Percentiles rank a stretch among this genome's conserved stretches.
These are phyloP conservation scores for Sebastes cheni DNA, from an alignment of 2,797 vertebrate species.

Conservation along the genomic window DNA sequence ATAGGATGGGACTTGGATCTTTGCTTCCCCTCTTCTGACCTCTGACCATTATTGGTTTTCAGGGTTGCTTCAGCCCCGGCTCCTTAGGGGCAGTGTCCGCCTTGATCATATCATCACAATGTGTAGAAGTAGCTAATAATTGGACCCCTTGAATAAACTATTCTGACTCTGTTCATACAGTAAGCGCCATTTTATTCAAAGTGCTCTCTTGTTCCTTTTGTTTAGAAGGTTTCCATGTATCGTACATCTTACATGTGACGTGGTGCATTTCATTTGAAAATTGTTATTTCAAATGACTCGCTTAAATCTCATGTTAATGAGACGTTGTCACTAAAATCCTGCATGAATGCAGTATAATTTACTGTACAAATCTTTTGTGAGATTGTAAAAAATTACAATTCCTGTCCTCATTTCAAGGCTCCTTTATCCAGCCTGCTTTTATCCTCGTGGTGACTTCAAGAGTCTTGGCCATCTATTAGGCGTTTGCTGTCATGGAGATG, in stretches of 20 bases:
- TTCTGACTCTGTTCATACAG: not conserved
- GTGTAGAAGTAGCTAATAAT: constrained; percentile 45
- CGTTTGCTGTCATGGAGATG: constrained; percentile 78
- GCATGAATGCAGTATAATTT: constrained; percentile 14
- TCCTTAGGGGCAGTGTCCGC: constrained; percentile 79
- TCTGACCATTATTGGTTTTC: constrained; percentile 81
- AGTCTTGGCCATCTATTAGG: constrained; percentile 66
- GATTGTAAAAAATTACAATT: constrained; percentile 20
- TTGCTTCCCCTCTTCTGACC: constrained; percentile 81
- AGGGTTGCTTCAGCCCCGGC: constrained; percentile 73
- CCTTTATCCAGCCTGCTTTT: constrained; percentile 49
- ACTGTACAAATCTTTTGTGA: constrained; percentile 14
- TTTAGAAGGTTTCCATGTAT: not conserved
- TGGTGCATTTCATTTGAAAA: not conserved
- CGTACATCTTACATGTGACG: not conserved
- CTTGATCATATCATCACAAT: constrained; percentile 76
- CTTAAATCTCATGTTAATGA: constrained; percentile 17
- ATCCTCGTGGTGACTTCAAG: constrained; percentile 49
- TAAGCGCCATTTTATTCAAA: constrained; percentile 1
- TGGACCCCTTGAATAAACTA: constrained; percentile 26
- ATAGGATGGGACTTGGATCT: constrained; percentile 85
- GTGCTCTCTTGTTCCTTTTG: not conserved
- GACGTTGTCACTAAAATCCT: not conserved
- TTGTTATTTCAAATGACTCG: not conserved
- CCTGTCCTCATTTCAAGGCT: constrained; percentile 21